Evolutionary conservation across 1,140 invertebrate species (phyloP), one percentile per base, ranked within the genome.

Genomic region (Drosophila pectinifera): DNA sequence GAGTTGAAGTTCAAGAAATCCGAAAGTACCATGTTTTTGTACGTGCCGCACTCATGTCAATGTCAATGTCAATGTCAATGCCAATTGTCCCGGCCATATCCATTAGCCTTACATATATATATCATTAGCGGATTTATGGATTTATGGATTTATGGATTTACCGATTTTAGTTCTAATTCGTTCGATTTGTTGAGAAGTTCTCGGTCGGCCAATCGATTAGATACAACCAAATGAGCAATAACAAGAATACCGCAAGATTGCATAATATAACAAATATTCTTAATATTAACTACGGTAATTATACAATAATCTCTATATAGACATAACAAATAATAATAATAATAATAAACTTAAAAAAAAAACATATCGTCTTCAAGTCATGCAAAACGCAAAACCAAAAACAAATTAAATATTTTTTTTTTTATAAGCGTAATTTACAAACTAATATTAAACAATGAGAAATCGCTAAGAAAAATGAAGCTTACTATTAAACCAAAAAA

Each of bases 361-460:
- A 89, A 89, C 85, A 89, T 89, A 89, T 89, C 85, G 85, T 89
- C 84, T 89, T 83, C 77, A 81, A 89, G 80, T 90, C 80, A 90
- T 82, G 73, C 76, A 65, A 90, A 49, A 68, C 31, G 20, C 36
- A 70, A 45, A 64, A 31, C 28, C 28, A 31, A 20, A 54, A 64
- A 43, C 41, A 46, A 51, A 62, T 28, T 49, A 72, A 70, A 77
- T 57, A 64, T 68, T 78, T 81, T 81, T 75, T 78, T 80, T 85
- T 88, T 88, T 88, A 75, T 81, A 81, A 68, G 61, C 72, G 72
- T 75, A 75, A 75, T 76, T 68, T 76, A 76, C 69, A 86, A 86
- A 54, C 75, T 70, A 78, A 80, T 74, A 70, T 67, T 84, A 79
- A 77, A 69, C 18, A 36, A 67, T n/a, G 34, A 39, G 13, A 70